Conservation (phyloP, 2,888 invertebrate species). For the Cataglyphis rosenhaueri region DNA sequence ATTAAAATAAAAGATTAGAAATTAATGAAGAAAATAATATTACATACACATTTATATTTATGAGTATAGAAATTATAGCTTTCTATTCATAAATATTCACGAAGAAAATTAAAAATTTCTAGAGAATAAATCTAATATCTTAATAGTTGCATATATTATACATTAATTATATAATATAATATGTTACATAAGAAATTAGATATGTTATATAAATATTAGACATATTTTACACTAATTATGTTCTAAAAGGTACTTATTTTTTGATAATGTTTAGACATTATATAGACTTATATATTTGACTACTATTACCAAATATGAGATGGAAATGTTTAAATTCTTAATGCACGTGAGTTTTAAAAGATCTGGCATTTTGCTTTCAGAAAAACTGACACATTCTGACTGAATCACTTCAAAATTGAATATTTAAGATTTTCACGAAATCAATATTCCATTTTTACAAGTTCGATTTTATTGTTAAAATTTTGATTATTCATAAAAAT, state of each 20-base stretch:
- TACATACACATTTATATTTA: background rate
- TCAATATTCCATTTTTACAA: background rate
- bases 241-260: background rate
- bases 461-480: background rate
- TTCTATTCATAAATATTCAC: background rate
- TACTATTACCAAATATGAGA: background rate
- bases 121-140: background rate
- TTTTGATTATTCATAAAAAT: background rate
- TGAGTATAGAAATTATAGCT: background rate
- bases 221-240: background rate
- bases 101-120: conserved; percentile 1
- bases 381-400: background rate
- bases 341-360: background rate
- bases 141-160: background rate
- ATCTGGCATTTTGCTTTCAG: background rate
- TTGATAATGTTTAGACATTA: background rate
- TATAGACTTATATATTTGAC: background rate
- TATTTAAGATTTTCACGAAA: background rate
- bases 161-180: background rate
- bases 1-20: background rate
- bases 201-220: background rate
- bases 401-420: background rate
- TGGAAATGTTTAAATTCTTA: background rate
- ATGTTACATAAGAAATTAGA: background rate
- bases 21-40: background rate